These are phyloP conservation scores for Pachycephala philippinensis DNA, from an alignment of 2,113 vertebrate genomes.

Conservation along the genomic window DNA sequence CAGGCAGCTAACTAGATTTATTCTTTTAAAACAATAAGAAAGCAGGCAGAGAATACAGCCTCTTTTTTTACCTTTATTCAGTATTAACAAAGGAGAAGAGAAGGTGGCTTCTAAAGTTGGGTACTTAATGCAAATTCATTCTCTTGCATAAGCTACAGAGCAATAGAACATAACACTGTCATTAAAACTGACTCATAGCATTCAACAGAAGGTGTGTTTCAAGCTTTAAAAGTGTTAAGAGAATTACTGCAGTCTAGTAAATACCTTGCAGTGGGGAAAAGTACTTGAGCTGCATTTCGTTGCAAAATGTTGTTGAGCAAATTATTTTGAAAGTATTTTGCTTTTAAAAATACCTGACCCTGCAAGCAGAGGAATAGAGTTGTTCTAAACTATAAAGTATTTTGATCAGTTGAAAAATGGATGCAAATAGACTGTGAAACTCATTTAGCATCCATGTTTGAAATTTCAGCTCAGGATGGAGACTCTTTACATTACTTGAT, in stretches of 20 bases:
- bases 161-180: slow-evolving; percentile 56
- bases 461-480: neutral
- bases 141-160: slow-evolving; percentile 61
- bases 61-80: slow-evolving; percentile 27
- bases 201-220: slow-evolving; percentile 66
- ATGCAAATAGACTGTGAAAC: neutral
- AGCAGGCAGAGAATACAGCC: neutral
- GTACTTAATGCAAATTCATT: slow-evolving; percentile 62
- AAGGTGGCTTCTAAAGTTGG: slow-evolving; percentile 63
- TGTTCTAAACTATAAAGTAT: neutral
- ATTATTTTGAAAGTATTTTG: neutral
- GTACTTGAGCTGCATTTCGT: neutral
- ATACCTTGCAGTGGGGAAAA: slow-evolving; percentile 16
- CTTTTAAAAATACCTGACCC: neutral
- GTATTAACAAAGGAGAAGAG: slow-evolving; percentile 44
- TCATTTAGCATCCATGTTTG: neutral
- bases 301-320: neutral
- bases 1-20: neutral
- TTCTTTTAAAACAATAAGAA: slow-evolving; percentile 27
- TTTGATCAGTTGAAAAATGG: neutral
- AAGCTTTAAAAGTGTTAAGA: slow-evolving; percentile 36
- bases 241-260: slow-evolving; percentile 51
- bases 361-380: neutral
- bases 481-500: neutral
- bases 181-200: slow-evolving; percentile 68